Base-by-base conservation (phyloP, 2,797 vertebrate genomes). In the Poeciliopsis infans region DNA sequence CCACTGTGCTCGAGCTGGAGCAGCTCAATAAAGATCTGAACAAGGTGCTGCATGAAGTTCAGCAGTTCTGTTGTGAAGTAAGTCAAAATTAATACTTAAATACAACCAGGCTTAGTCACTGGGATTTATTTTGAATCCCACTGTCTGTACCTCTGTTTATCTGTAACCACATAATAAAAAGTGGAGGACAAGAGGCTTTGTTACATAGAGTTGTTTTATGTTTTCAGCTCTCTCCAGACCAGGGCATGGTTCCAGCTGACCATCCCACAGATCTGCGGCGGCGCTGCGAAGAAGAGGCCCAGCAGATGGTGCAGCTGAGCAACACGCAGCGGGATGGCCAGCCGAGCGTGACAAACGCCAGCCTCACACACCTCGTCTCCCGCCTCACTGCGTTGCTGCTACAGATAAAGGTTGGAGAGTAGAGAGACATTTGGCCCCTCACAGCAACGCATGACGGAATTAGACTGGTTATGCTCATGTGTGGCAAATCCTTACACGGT, bases 21-120 rank as follows among this genome's bases (percentile, higher is more conserved):
- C 97, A 98, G 79, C 96, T 99, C 49, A 99, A 99, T 89, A 99
- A 99, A 93, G 98, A 99, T 86, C 96, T 99, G 49, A 99, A 99
- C 92, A 99, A 99, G 94, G 97, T 99, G 81, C 94, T 99, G 66
- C 97, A 98, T 84, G 97, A 99, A 92, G 98, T 99, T 77, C 97
- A 99, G 55, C 98, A 99, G 94, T 98, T 97, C 91, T 99, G 97
- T 87, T 98, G 96, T 41, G 97, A 99, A 94, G 98, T 99, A 89
- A 86, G 87, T 75, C 39, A 23, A 23, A 13, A 23, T 11, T 39
- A 23, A 0, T 5, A 28, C 31, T 46, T 47, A 31, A 72, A 5
- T 8, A 7, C 15, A 16, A 15, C 20, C 25, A 3, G 55, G 23
- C 28, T 55, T 13, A 57, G 36, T n/a, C 25, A 2, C 13, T 77